A percentile compares a stretch with the other conserved stretches of the same genome.
Conservation (phyloP, 2,113 vertebrate genomes). For the Puffinus mauretanicus region DNA sequence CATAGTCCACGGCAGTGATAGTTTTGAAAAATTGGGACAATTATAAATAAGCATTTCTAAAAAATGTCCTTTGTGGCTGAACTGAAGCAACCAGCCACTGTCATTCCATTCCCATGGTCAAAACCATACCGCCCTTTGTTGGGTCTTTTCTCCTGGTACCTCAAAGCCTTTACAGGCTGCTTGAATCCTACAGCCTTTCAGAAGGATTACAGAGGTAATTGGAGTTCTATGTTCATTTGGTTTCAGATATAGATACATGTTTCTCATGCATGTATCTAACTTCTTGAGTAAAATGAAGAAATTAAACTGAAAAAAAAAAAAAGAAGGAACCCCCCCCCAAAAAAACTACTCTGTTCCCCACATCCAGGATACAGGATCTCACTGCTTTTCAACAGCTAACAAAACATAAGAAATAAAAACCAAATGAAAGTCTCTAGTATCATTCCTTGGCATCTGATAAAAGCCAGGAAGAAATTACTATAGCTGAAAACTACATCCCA, state of each 20-base stretch:
- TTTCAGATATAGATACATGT: not conserved
- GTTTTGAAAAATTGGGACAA: not conserved
- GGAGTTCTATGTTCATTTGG: not conserved
- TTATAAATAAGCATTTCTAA: not conserved
- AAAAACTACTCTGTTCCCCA: not conserved
- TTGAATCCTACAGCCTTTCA: not conserved
- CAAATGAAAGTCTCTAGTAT: not conserved
- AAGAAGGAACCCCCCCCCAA: not conserved
- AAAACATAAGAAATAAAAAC: not conserved
- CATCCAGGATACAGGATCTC: not conserved
- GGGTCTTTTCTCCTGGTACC: not conserved
- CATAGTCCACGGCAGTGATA: rapidly evolving
- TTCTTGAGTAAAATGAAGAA: not conserved
- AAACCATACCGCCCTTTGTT: not conserved
- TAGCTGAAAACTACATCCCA: not conserved
- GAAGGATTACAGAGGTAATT: not conserved
- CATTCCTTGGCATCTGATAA: not conserved
- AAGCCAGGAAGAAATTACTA: not conserved
- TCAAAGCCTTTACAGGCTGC: not conserved
- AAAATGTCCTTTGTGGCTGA: rapidly evolving
- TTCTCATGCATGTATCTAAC: not conserved
- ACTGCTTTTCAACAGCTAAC: not conserved
- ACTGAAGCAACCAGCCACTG: not conserved
- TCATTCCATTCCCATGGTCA: not conserved
- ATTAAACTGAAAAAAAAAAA: not conserved